Evolutionary conservation across 2,113 vertebrate species (phyloP), one percentile per base, ranked within the genome.

Genomic region (Myodes glareolus): DNA sequence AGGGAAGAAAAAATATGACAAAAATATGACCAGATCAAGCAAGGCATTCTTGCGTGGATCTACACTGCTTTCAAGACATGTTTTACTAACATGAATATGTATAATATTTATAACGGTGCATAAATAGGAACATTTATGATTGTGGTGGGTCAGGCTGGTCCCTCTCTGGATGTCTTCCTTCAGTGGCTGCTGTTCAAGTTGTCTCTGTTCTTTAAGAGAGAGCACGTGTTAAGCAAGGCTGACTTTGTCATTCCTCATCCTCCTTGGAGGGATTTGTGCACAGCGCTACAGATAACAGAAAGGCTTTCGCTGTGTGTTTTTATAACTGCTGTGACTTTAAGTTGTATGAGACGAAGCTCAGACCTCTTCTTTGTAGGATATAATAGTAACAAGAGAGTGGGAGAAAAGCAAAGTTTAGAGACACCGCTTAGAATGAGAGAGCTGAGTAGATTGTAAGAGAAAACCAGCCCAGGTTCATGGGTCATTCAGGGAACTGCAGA

Each of bases 401-500:
- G 96, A 97, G 70, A 65, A 55, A 96, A 96, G 97, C 67, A n/a
- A 94, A 94, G 81, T 58, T 97, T 95, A 92, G 80, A 97, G 97
- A 97, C 23, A 80, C 93, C 91, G 84, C 96, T 98, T 97, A 95
- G 97, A 97, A 93, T 94, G 87, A 80, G 47, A 97, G 82, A 94
- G 95, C 97, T 98, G 96, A 68, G 90, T 96, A 63, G 95, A 95
- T 90, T 80, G 96, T 96, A 92, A 97, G 96, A 96, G 90, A 63
- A 97, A 98, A 85, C 61, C 45, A 91, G 91, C 91, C 97, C 65
- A 61, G 19, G 94, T 97, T 98, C 77, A 89, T 96, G 98, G 86
- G 96, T 98, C 97, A 96, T 97, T 97, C 88, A 42, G 97, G 92
- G 55, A 96, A 94, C 97, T 95, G 94, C 94, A 94, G 92, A 95